Evolutionary conservation across 2,888 invertebrate genomes (phyloP).

Genomic region (Spisula subtruncata): DNA sequence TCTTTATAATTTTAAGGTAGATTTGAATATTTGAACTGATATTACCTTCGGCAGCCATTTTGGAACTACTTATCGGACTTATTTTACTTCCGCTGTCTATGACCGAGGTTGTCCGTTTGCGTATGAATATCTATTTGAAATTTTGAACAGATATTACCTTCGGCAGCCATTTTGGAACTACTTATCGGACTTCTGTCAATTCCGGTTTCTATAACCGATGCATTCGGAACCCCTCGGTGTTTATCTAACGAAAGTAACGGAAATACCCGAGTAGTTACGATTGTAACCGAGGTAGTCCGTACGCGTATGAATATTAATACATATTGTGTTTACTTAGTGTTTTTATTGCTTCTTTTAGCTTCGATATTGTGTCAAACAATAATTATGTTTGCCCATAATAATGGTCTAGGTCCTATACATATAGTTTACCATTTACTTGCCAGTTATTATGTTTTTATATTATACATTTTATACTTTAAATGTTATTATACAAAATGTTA

Average conservation of each 20-base stretch:
- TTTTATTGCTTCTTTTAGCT: not conserved
- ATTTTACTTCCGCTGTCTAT: not conserved
- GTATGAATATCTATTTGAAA: not conserved
- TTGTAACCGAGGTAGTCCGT: too few relatives aligned
- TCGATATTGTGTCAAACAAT: not conserved
- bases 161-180: not conserved
- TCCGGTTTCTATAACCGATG: too few relatives aligned
- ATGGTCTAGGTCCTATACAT: not conserved
- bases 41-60: not conserved
- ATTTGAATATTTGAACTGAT: not conserved
- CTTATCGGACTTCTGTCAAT: too few relatives aligned
- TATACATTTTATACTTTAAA: not conserved
- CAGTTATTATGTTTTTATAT: not conserved
- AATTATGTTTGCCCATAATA: not conserved
- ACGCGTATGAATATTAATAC: too few relatives aligned
- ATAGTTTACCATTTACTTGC: slow-evolving; percentile 22
- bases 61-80: not conserved
- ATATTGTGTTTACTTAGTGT: too few relatives aligned
- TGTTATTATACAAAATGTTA: too few relatives aligned
- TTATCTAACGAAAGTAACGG: too few relatives aligned
- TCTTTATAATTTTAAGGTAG: too few relatives aligned
- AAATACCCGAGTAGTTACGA: too few relatives aligned
- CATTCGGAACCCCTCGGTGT: too few relatives aligned
- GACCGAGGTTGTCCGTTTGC: not conserved
- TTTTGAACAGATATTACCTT: not conserved